Percentiles rank a stretch among this genome's conserved stretches.
These are phyloP conservation scores for Coecobrya sp. DNA, from an alignment of 2,888 invertebrate species.

Conservation along the genomic window DNA sequence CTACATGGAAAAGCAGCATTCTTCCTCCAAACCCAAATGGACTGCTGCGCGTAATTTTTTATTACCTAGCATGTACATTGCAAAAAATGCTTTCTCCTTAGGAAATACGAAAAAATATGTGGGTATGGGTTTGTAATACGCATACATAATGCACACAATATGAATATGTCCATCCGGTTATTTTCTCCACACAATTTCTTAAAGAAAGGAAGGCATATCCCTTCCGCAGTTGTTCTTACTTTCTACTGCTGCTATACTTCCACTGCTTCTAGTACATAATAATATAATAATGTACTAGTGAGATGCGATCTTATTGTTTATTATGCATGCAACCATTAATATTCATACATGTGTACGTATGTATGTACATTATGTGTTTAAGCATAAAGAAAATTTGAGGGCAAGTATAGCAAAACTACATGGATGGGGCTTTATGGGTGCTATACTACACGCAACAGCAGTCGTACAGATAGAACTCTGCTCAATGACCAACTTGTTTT, in stretches of 20 bases:
- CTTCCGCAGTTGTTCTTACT: neutral
- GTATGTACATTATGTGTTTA: no score
- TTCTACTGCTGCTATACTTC: neutral
- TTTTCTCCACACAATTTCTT: neutral
- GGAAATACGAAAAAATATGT: neutral
- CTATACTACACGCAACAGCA: neutral
- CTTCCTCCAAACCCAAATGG: neutral
- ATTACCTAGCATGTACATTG: neutral
- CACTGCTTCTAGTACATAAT: neutral
- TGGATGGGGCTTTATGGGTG: neutral
- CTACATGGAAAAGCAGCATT: neutral
- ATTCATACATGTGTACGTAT: constrained; percentile 7
- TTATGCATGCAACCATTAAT: constrained; percentile 12
- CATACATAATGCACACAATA: neutral
- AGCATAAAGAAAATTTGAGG: constrained; percentile 2
- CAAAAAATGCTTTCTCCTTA: constrained; percentile 9
- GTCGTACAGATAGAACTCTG: neutral
- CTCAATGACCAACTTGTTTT: constrained; percentile 15
- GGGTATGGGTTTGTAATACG: neutral
- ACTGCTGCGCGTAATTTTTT: neutral
- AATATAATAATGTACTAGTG: neutral
- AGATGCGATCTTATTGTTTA: constrained; percentile 12
- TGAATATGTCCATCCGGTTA: neutral
- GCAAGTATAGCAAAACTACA: neutral
- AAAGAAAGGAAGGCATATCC: neutral